phyloP scores from a whole-genome alignment of 2,888 invertebrate species.

The Apodemia zela region DNA sequence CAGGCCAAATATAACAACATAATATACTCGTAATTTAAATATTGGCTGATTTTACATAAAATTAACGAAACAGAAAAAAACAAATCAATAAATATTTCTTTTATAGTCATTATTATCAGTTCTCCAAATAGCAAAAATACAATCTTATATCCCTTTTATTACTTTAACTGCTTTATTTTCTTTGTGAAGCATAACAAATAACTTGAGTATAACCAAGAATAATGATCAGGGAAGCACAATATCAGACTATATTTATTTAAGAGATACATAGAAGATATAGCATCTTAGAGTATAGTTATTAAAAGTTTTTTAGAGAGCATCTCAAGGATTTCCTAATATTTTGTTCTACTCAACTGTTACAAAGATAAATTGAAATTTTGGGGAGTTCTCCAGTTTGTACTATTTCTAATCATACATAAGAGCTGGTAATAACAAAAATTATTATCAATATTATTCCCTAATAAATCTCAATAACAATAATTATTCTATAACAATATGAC shows the following conservation, averaged over 20 bases:
- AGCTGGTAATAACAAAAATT: no score
- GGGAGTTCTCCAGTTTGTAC: no score
- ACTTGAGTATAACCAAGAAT: constrained; percentile 9
- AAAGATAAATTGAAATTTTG: no score
- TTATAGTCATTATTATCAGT: not conserved
- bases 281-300: not conserved
- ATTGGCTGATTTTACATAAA: no score
- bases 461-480: no score
- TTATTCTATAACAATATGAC: no score
- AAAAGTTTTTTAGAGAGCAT: not conserved
- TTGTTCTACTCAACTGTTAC: no score
- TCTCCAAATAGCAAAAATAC: not conserved
- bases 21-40: no score
- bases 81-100: not conserved
- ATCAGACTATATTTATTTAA: constrained; percentile 5
- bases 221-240: constrained; percentile 1
- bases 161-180: constrained; percentile 14
- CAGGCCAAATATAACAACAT: no score
- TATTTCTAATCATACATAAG: no score
- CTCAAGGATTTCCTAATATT: no score
- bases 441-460: no score
- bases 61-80: not conserved
- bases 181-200: not conserved
- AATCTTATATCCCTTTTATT: not conserved
- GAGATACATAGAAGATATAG: not conserved